phyloP scores from a whole-genome alignment of 2,888 invertebrate genomes.

The Phengaris alcon region DNA sequence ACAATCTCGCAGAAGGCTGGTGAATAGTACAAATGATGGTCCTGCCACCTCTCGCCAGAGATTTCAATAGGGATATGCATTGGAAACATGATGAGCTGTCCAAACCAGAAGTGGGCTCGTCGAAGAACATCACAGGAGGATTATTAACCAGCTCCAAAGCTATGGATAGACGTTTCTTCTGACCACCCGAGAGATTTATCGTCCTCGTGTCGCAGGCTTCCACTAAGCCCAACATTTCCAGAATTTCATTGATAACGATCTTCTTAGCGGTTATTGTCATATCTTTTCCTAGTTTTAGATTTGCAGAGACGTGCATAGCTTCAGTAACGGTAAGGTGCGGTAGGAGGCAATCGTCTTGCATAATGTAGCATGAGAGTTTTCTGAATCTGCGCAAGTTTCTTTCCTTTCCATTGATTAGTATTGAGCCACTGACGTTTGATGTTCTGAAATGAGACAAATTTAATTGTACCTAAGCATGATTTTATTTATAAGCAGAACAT shows the following conservation, averaged over 20 bases:
- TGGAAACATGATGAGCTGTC: slow-evolving; percentile 97
- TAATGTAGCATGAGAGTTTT: slow-evolving; percentile 97
- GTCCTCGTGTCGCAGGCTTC: slow-evolving; percentile 90
- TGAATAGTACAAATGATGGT: slow-evolving; percentile 98
- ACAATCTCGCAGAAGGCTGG: slow-evolving; percentile 96
- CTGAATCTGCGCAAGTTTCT: slow-evolving; percentile 92
- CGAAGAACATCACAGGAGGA: slow-evolving; percentile 98
- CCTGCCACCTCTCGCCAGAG: slow-evolving; percentile 90
- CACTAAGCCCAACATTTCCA: slow-evolving; percentile 89
- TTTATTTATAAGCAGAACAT: too few relatives aligned
- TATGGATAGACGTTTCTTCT: slow-evolving; percentile 93
- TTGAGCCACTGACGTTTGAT: slow-evolving; percentile 90
- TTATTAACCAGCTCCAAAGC: slow-evolving; percentile 96
- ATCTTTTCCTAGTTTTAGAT: slow-evolving; percentile 92
- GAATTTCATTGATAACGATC: slow-evolving; percentile 90
- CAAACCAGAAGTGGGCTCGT: slow-evolving; percentile 95
- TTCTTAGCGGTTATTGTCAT: slow-evolving; percentile 85
- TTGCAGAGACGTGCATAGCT: slow-evolving; percentile 95
- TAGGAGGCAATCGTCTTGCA: slow-evolving; percentile 95
- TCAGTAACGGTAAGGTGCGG: slow-evolving; percentile 95
- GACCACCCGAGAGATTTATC: slow-evolving; percentile 91
- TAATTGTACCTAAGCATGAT: neutral
- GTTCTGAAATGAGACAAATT: slow-evolving; percentile 80
- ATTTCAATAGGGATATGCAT: slow-evolving; percentile 92
- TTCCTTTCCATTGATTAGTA: slow-evolving; percentile 92